These are phyloP conservation scores for Ditula angustiorana DNA, from an alignment of 2,888 invertebrate genomes.

Conservation along the genomic window DNA sequence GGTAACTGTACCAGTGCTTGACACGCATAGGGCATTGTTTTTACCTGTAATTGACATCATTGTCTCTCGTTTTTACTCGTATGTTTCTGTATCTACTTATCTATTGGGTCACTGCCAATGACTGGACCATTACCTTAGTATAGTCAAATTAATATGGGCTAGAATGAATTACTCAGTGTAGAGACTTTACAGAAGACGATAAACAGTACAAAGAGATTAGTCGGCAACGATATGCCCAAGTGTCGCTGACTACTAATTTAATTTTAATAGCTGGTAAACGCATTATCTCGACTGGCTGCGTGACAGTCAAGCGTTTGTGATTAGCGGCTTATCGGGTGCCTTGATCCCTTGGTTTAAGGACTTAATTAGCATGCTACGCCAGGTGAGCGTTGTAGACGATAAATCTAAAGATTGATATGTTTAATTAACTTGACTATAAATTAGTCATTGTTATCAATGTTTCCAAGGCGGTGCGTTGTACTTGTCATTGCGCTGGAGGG, in stretches of 20 bases:
- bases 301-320: slow-evolving; percentile 6
- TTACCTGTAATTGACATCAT: too few relatives aligned
- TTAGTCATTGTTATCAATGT: neutral
- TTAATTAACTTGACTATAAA: neutral
- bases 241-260: slow-evolving; percentile 9
- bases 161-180: neutral
- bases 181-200: neutral
- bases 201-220: slow-evolving; percentile 10
- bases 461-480: neutral
- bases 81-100: too few relatives aligned
- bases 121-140: too few relatives aligned
- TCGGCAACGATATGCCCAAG: neutral
- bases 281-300: slow-evolving; percentile 19
- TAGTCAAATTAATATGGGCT: slow-evolving; percentile 1
- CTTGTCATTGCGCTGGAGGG: neutral
- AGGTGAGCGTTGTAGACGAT: slow-evolving; percentile 8
- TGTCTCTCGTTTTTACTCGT: neutral
- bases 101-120: too few relatives aligned
- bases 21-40: too few relatives aligned
- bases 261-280: slow-evolving; percentile 24
- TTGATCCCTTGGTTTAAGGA: slow-evolving; percentile 4
- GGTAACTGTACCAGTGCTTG: too few relatives aligned
- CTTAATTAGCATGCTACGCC: slow-evolving; percentile 10
- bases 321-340: slow-evolving; percentile 19
- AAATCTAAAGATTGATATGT: slow-evolving; percentile 22